Base-by-base conservation (phyloP, 2,888 invertebrate species). In the Agrotis puta region DNA sequence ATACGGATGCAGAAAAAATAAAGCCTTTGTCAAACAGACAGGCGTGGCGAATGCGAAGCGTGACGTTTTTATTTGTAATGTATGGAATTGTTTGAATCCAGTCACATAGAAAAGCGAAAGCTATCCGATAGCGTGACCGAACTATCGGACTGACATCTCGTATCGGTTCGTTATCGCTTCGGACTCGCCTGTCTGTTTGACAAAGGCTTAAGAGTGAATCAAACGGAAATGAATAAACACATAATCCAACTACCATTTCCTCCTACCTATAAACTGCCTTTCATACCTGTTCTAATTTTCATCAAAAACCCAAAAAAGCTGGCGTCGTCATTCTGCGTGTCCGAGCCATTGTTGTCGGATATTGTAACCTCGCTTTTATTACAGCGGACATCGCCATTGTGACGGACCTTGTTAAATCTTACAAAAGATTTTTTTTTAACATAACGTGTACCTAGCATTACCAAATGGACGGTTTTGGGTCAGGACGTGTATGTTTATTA, bases 331-430 rank as follows among this genome's bases (percentile, higher is more conserved):
- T 67, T 66, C 59, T 64, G 61, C 43, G 68, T 58, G 68, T 63
- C 79, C 61, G 45, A 56, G 74, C 68, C 75, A 81, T 81, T 77
- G 78, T 81, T 80, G 72, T 66, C 66, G 59, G 58, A 63, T 82
- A 81, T 72, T 81, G 66, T 79, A 65, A 79, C 73, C 74, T 79
- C 57, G 75, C 70, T 77, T 76, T 80, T 81, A 85, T 77, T 70
- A 79, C n/a, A 11, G 18, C 45, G 9, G 14, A 67, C 71, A 59
- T 78, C 58, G 71, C 67, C 54, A 65, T 84, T 78, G 77, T 81
- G 61, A 57, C 13, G 48, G 59, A 61, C 47, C 75, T 75, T 69
- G 70, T 79, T 65, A 67, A 58, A 61, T 56, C 50, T 50, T 39
- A 65, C 50, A 68, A 79, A 67, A 63, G 39, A 59, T 58, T 43